Evolutionary conservation across 2,888 invertebrate genomes (phyloP), one percentile per base, ranked within the genome.

Genomic region (Eilema sororculum): DNA sequence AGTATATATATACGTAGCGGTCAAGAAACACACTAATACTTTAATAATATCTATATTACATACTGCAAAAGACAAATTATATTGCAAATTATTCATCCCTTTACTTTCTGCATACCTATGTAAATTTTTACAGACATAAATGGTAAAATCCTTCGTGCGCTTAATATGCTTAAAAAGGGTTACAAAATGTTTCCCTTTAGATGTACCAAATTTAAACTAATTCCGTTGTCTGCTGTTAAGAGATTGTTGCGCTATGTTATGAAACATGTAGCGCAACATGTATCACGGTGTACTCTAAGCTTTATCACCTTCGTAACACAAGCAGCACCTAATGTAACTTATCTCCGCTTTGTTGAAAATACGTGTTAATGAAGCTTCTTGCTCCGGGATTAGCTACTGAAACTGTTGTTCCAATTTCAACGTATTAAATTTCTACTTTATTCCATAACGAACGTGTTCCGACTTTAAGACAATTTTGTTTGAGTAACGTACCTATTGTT

Each of bases 331-430:
- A 79, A 78, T 73, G 77, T 80, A 73, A 80, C 71, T 75, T 71
- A 76, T 77, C 73, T 81, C 70, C 71, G 68, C 73, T 73, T 75
- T 76, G 72, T 79, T 69, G 63, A 60, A 69, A 69, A 74, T 60
- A 73, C 75, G 69, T 74, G 77, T 80, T 80, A 80, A 77, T 83
- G 79, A 75, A 72, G 76, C 71, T 78, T 65, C 76, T 71, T 65
- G 67, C 46, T 58, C 58, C n/a, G 69, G 71, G 73, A 77, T 82
- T 76, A 77, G 74, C 73, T 68, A 64, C 68, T 69, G 67, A 66
- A 73, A 73, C 70, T 72, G 46, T 70, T 74, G 58, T 72, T 73
- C 12, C 69, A 65, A 64, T 65, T 76, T 72, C 56, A 22, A 60
- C 59, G 66, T 72, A 71, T 72, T 65, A 73, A 28, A 63, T 78